Percentiles rank a stretch among this genome's conserved stretches.
Evolutionary conservation across 1,140 invertebrate species (phyloP).

Genomic region (Pachypeltis micranthus): DNA sequence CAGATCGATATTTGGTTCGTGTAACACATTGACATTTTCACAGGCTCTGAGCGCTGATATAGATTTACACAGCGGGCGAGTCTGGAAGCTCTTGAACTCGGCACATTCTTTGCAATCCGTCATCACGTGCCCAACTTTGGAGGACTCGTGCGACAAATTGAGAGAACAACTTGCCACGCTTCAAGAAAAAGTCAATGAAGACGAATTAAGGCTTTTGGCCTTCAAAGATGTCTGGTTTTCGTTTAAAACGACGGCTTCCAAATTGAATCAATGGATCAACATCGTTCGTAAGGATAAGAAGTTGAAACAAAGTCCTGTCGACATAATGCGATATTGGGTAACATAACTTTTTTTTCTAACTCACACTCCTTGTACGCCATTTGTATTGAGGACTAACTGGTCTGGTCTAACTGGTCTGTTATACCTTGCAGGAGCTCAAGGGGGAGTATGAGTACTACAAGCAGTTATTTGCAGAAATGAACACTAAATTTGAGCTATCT

Average conservation of each 20-base stretch:
- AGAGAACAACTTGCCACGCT: conserved; percentile 54
- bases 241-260: conserved; percentile 49
- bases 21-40: too few relatives aligned
- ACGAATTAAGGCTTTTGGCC: conserved; percentile 50
- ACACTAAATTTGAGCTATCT: conserved; percentile 58
- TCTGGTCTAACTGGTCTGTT: not conserved
- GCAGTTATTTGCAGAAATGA: conserved; percentile 56
- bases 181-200: conserved; percentile 58
- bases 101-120: conserved; percentile 59
- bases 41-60: conserved; percentile 61
- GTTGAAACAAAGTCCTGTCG: conserved; percentile 44
- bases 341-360: too few relatives aligned
- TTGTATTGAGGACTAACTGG: too few relatives aligned
- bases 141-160: conserved; percentile 53
- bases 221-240: conserved; percentile 61
- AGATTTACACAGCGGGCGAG: conserved; percentile 59
- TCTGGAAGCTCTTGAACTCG: conserved; percentile 56
- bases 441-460: conserved; percentile 78
- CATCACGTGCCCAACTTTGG: conserved; percentile 55
- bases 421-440: conserved; percentile 54
- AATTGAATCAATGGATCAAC: conserved; percentile 60
- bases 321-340: conserved; percentile 70
- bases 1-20: too few relatives aligned
- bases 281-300: conserved; percentile 51
- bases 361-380: too few relatives aligned